Percentiles rank a stretch among this genome's conserved stretches.
Conservation (phyloP, 2,888 invertebrate genomes). For the Sepioteuthis lessoniana region DNA sequence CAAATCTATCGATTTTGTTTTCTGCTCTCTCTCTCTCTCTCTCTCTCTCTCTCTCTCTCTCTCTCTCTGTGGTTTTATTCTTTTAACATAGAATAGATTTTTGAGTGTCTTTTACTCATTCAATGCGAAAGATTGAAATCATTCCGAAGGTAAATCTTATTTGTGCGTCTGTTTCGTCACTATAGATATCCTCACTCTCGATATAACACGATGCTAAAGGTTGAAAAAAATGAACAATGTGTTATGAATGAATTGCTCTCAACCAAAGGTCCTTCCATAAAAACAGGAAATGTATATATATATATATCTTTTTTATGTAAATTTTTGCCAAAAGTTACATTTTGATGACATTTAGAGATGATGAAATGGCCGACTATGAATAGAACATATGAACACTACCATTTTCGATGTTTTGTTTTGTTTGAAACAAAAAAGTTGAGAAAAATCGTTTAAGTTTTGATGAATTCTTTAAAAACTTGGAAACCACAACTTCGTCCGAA, state of each 20-base stretch:
- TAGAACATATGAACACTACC: too few species aligned
- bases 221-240: rapidly evolving
- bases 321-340: too few species aligned
- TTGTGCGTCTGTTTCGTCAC: not conserved
- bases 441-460: too few species aligned
- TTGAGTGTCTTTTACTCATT: not conserved
- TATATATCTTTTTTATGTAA: too few species aligned
- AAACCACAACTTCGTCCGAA: too few species aligned
- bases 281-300: not conserved
- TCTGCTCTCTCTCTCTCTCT: too few species aligned
- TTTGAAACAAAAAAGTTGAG: too few species aligned
- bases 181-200: not conserved
- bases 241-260: not conserved
- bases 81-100: not conserved
- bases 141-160: not conserved
- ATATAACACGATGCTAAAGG: not conserved
- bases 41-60: too few species aligned
- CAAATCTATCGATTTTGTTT: not conserved
- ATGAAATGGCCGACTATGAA: too few species aligned
- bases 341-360: too few species aligned
- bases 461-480: too few species aligned
- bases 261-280: not conserved
- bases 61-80: not conserved
- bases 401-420: too few species aligned
- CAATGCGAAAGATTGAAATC: not conserved